Conservation (phyloP, 2,113 vertebrate genomes). For the Maccullochella peelii region DNA sequence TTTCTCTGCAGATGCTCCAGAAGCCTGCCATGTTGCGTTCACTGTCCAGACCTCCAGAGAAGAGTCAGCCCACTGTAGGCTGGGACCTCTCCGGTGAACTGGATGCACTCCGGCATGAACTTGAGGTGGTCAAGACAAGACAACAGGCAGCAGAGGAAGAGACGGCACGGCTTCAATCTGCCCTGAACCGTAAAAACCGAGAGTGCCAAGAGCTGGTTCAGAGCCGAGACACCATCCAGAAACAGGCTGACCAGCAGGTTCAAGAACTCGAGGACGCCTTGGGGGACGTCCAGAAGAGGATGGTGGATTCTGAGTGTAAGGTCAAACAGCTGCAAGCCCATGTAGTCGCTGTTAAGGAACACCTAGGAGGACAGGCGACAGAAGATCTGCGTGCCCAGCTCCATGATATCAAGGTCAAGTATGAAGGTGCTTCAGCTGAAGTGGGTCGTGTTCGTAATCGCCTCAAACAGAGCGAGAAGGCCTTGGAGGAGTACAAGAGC, state of each 20-base stretch:
- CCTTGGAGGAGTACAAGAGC: constrained; percentile 90
- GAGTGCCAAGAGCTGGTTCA: constrained; percentile 88
- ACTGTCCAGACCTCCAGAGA: constrained; percentile 87
- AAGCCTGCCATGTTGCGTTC: constrained; percentile 82
- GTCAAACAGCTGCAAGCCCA: constrained; percentile 97
- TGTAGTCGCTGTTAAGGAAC: constrained; percentile 94
- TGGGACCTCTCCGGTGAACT: constrained; percentile 77
- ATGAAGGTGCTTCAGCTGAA: constrained; percentile 93
- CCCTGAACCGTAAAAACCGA: constrained; percentile 86
- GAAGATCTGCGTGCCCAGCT: constrained; percentile 93
- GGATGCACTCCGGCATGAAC: constrained; percentile 86
- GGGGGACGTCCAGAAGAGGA: constrained; percentile 96
- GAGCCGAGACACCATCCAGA: constrained; percentile 87
- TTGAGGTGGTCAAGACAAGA: constrained; percentile 83
- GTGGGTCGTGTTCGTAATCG: constrained; percentile 93
- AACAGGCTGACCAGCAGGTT: constrained; percentile 91
- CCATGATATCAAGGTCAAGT: constrained; percentile 90
- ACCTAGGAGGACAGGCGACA: constrained; percentile 81
- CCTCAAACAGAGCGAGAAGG: constrained; percentile 90
- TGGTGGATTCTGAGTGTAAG: constrained; percentile 96
- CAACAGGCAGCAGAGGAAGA: constrained; percentile 88
- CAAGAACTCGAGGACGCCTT: constrained; percentile 93
- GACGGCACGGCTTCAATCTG: constrained; percentile 83
- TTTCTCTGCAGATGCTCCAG: constrained; percentile 67
- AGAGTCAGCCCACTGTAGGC: constrained; percentile 67